A percentile compares a stretch with the other conserved stretches of the same genome.
Evolutionary conservation across 2,113 vertebrate genomes (phyloP).

Genomic region (Callithrix jacchus): DNA sequence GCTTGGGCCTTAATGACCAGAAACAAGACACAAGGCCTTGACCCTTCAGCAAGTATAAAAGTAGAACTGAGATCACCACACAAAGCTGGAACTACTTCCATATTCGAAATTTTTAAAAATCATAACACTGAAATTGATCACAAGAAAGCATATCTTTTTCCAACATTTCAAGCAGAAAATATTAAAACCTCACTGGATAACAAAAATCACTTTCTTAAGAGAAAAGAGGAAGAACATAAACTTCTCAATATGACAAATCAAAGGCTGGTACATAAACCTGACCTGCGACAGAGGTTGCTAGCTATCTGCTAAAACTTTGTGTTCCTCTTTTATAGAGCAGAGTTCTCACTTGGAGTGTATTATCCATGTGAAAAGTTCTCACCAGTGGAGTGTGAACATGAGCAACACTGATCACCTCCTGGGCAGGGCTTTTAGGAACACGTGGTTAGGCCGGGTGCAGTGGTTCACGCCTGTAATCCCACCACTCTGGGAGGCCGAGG

Average conservation of each 20-base stretch:
- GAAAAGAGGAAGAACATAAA: constrained; percentile 1
- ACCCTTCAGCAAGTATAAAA: not conserved
- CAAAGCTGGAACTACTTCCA: not conserved
- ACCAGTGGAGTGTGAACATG: not conserved
- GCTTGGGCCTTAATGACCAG: too few species aligned
- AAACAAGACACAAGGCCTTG: too few species aligned
- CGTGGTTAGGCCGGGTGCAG: too few species aligned
- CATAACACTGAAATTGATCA: not conserved
- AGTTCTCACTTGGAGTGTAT: not conserved
- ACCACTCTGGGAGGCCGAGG: not conserved
- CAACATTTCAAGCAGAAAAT: not conserved
- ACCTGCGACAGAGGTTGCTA: not conserved
- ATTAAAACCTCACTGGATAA: not conserved
- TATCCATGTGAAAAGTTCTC: not conserved
- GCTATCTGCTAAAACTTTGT: not conserved
- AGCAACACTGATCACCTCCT: not conserved
- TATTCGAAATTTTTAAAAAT: not conserved
- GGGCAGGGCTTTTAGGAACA: not conserved
- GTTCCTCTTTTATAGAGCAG: not conserved
- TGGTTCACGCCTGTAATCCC: too few species aligned
- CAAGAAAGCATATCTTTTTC: not conserved
- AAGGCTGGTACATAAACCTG: not conserved
- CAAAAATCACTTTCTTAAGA: not conserved
- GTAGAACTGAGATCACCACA: not conserved
- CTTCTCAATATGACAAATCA: not conserved